phyloP scores from a whole-genome alignment of 2,888 invertebrate species.

The Podabrus alpinus region DNA sequence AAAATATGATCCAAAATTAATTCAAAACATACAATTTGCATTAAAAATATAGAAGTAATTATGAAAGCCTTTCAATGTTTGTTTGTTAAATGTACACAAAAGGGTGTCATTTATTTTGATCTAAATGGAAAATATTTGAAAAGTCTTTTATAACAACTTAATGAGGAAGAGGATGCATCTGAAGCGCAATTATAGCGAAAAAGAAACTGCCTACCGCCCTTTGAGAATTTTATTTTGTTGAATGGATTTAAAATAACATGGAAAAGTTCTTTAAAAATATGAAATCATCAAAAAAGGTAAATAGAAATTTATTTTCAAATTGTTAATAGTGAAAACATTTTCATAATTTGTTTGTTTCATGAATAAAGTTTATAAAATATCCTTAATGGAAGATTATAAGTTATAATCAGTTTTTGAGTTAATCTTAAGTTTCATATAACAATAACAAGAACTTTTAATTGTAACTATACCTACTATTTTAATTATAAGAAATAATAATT shows the following conservation, averaged over 20 bases:
- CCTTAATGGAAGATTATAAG: too few relatives aligned
- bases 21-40: slow-evolving; percentile 3
- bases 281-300: not conserved
- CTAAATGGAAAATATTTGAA: slow-evolving; percentile 1
- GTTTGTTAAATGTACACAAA: slow-evolving; percentile 1
- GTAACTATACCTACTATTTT: too few relatives aligned
- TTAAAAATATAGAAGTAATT: slow-evolving; percentile 6
- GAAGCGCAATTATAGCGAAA: slow-evolving; percentile 10
- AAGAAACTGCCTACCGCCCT: not conserved
- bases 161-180: slow-evolving; percentile 12
- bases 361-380: too few relatives aligned
- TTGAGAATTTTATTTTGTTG: not conserved
- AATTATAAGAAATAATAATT: too few relatives aligned
- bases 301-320: too few relatives aligned
- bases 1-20: slow-evolving; percentile 2
- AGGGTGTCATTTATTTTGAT: slow-evolving; percentile 3
- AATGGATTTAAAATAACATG: not conserved
- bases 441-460: too few relatives aligned
- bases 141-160: slow-evolving; percentile 16
- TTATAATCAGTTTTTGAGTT: too few relatives aligned
- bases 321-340: too few relatives aligned
- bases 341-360: too few relatives aligned
- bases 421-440: too few relatives aligned
- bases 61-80: slow-evolving; percentile 5
- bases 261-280: not conserved